phyloP scores from a whole-genome alignment of 2,113 vertebrate genomes.

The Urocitellus parryii region DNA sequence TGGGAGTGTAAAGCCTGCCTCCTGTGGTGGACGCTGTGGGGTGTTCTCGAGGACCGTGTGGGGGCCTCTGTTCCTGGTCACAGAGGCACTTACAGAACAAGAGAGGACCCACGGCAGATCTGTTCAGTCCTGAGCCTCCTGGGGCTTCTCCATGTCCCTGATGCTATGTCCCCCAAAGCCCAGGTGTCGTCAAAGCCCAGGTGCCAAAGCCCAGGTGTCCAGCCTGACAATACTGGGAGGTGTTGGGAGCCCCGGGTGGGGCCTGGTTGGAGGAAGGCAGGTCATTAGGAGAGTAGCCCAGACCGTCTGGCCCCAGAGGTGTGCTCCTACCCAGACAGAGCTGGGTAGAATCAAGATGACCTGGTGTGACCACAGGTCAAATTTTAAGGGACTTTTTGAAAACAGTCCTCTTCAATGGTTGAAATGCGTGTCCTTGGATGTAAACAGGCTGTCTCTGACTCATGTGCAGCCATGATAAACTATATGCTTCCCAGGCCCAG shows the following conservation, averaged over 20 bases:
- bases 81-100: background rate
- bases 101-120: rapidly evolving
- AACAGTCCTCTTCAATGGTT: background rate
- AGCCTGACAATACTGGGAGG: background rate
- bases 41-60: background rate
- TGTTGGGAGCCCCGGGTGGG: no score
- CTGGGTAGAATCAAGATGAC: background rate
- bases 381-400: background rate
- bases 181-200: no score
- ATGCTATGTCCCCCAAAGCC: background rate
- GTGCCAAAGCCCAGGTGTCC: background rate
- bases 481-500: background rate
- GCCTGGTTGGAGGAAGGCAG: background rate
- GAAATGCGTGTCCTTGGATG: background rate
- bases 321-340: no score
- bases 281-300: background rate
- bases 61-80: background rate
- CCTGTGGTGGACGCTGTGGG: rapidly evolving
- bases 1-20: background rate
- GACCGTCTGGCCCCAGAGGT: background rate
- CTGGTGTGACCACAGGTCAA: background rate
- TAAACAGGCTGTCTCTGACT: no score
- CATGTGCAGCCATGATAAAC: rapidly evolving
- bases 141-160: background rate
- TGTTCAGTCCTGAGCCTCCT: background rate